Base-by-base conservation (phyloP, 2,888 invertebrate species). In the Polyommatus icarus region DNA sequence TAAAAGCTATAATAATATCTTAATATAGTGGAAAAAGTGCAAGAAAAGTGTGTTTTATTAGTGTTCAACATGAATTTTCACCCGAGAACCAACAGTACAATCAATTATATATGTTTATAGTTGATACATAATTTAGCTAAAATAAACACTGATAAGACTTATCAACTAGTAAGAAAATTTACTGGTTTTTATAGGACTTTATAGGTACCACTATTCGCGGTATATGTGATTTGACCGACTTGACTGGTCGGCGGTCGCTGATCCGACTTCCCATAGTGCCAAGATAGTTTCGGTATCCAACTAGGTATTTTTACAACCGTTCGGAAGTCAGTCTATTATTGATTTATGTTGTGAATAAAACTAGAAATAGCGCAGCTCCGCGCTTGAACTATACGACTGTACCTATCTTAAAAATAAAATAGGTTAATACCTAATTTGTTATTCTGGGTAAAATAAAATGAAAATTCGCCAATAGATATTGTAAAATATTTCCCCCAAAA, bases 361-460 rank as follows among this genome's bases (percentile, higher is more conserved):
- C 15, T n/a, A n/a, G n/a, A 57, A 57, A 57, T 57, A 18, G 6
- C n/a, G 57, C n/a, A 57, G 57, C 57, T 57, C 57, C 12, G 7
- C 57, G 57, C 1, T 57, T 57, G 3, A 57, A 1, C 6, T n/a
- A 4, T 2, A 15, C 50, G 5, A 50, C 15, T 50, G 15, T 1
- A 61, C 12, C 10, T 20, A 61, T 10, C 10, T 20, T 20, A 24
- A 24, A 61, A 61, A 20, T 10, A 24, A 67, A 67, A 15, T 15
- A 67, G 67, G 29, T 67, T 61, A 67, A 67, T 29, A 24, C 61
- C 24, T 24, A 59, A 29, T 67, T 29, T 67, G 15, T 67, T 67
- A 67, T 67, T 67, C 29, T 67, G 29, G 18, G 67, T 32, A 67
- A 29, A 67, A 67, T 32, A 67, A 32, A 67, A 15, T 67, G 29